These are phyloP conservation scores for Mylabris sibirica DNA, from an alignment of 2,888 invertebrate genomes.

Conservation along the genomic window DNA sequence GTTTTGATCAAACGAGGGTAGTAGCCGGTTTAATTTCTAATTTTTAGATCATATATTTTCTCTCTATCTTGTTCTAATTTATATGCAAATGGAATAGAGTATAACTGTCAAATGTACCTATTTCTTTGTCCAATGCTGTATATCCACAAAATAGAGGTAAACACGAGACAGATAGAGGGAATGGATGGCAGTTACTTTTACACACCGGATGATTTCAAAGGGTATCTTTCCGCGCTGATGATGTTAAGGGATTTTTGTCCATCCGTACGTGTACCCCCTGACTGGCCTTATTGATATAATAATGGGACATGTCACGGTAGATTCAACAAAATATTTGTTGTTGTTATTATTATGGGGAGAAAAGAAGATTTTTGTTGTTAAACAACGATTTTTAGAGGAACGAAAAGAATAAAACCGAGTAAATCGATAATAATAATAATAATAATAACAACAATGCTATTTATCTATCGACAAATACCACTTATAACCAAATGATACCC, in stretches of 20 bases:
- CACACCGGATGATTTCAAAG: slow-evolving; percentile 50
- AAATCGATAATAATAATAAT: not conserved
- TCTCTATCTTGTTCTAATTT: too few species aligned
- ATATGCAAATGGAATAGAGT: too few species aligned
- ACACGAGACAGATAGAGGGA: slow-evolving; percentile 25
- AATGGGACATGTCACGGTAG: slow-evolving; percentile 10
- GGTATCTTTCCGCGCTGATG: slow-evolving; percentile 48
- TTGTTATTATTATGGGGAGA: too few species aligned
- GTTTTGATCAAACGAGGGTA: too few species aligned
- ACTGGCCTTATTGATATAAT: not conserved
- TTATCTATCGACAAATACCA: not conserved
- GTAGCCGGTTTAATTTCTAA: too few species aligned
- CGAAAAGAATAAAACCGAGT: not conserved
- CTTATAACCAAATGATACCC: not conserved
- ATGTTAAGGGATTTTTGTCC: slow-evolving; percentile 9
- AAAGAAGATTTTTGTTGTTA: slow-evolving; percentile 2
- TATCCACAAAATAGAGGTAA: slow-evolving; percentile 8
- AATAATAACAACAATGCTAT: not conserved
- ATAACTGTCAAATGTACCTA: too few species aligned
- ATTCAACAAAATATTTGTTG: slow-evolving; percentile 6
- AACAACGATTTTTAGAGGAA: not conserved
- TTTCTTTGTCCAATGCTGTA: too few species aligned
- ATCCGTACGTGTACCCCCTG: not conserved
- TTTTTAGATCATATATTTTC: too few species aligned
- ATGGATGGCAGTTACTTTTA: slow-evolving; percentile 48